Evolutionary conservation across 2,888 invertebrate genomes (phyloP), one percentile per base, ranked within the genome.

Genomic region (Diabrotica balteata): DNA sequence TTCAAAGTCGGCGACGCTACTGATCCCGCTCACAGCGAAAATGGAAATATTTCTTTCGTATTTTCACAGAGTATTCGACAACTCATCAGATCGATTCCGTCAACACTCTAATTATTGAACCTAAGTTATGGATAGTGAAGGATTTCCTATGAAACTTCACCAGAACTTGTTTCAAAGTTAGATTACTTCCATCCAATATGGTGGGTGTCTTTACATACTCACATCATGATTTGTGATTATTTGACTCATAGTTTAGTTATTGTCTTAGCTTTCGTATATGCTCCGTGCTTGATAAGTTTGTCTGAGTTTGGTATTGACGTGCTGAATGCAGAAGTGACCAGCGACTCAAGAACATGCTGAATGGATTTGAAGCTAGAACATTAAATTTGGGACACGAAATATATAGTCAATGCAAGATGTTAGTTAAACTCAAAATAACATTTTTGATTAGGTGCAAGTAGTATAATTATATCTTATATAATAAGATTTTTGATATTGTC

Each of bases 81-180:
- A 42, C 51, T 51, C 22, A 51, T 46, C 46, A 63, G 54, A 47
- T 54, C 11, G 17, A 60, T 54, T 67, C 65, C 70, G 66, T 69
- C 74, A 71, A 72, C 73, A 60, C 65, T 61, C 58, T 65, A 62
- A 63, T 73, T 69, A 73, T 73, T 65, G 69, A 67, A 69, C 64
- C 66, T 69, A 71, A 71, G 64, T 71, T 63, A 70, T 62, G 64
- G 69, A 67, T 62, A 65, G 72, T 50, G 64, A 63, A 66, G 63
- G 62, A 66, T 59, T 66, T 66, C 62, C 42, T 63, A 60, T 55
- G 58, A 58, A 74, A 69, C 65, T 69, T 68, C 58, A 57, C 54
- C 66, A 60, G 71, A 69, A 74, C 76, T 76, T 76, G 73, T 75
- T 75, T 69, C 72, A 63, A 76, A 76, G 71, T 76, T 76, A 73